Conservation (phyloP, 2,888 invertebrate genomes). For the Acholoe squamosa region DNA sequence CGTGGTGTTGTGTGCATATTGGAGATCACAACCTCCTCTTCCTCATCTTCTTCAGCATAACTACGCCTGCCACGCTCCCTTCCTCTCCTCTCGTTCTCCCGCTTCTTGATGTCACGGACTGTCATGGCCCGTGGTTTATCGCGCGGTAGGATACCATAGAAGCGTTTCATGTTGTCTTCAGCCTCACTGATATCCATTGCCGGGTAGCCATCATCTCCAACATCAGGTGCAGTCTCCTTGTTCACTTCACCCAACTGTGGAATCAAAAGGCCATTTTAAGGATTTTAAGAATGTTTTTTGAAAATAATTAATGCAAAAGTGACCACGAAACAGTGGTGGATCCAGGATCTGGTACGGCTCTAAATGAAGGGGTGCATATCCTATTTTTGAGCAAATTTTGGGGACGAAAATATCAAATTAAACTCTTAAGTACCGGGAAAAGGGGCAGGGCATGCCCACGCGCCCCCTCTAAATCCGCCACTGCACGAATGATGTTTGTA, state of each 20-base stretch:
- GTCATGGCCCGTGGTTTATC: constrained; percentile 95
- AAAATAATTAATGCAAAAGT: too few relatives aligned
- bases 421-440: too few relatives aligned
- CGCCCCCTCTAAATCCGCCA: too few relatives aligned
- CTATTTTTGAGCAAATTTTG: too few relatives aligned
- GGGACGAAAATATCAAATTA: too few relatives aligned
- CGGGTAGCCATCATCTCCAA: constrained; percentile 87
- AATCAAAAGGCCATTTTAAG: background rate
- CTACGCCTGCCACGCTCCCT: background rate
- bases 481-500: too few relatives aligned
- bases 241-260: constrained; percentile 44
- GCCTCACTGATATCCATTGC: constrained; percentile 84
- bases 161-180: constrained; percentile 85
- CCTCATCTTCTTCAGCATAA: constrained; percentile 33
- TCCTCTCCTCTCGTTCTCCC: constrained; percentile 62
- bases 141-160: constrained; percentile 85
- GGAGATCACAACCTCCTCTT: constrained; percentile 8
- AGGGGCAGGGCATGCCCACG: too few relatives aligned
- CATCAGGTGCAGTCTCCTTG: constrained; percentile 4
- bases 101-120: constrained; percentile 92
- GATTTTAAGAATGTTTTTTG: too few relatives aligned
- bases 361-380: too few relatives aligned
- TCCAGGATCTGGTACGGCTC: too few relatives aligned
- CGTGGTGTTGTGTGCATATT: background rate
- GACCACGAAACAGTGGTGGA: too few relatives aligned